Evolutionary conservation across 2,797 vertebrate species (phyloP).

Genomic region (Danio aesculapii): DNA sequence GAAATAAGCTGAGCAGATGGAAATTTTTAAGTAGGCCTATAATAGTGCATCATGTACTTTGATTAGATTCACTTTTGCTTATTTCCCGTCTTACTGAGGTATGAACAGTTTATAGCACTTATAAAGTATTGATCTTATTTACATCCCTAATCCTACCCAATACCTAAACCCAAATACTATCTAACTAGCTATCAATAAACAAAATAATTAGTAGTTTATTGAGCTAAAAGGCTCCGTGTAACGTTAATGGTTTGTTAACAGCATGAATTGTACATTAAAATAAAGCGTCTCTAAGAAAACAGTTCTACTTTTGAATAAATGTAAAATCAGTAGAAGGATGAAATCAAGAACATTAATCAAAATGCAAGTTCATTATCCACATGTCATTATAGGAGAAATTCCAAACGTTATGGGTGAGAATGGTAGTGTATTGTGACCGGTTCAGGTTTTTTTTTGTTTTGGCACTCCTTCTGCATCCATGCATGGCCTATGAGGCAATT

Average conservation of each 20-base stretch:
- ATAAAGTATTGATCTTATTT: no score
- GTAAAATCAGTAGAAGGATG: not conserved
- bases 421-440: no score
- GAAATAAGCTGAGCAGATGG: not conserved
- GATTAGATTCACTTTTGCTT: not conserved
- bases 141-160: no score
- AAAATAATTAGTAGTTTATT: no score
- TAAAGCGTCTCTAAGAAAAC: not conserved
- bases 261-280: no score
- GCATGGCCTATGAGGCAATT: not conserved
- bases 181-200: no score
- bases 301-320: not conserved
- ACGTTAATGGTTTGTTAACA: no score
- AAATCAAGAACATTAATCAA: not conserved
- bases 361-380: not conserved
- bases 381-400: not conserved
- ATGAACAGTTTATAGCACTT: no score
- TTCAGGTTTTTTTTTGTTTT: not conserved
- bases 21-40: not conserved
- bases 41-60: not conserved
- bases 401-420: not conserved
- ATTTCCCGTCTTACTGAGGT: no score
- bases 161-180: no score
- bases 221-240: no score
- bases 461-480: not conserved